Conservation (phyloP, 1,140 invertebrate genomes). For the Pseudomyrmex cubaensis region DNA sequence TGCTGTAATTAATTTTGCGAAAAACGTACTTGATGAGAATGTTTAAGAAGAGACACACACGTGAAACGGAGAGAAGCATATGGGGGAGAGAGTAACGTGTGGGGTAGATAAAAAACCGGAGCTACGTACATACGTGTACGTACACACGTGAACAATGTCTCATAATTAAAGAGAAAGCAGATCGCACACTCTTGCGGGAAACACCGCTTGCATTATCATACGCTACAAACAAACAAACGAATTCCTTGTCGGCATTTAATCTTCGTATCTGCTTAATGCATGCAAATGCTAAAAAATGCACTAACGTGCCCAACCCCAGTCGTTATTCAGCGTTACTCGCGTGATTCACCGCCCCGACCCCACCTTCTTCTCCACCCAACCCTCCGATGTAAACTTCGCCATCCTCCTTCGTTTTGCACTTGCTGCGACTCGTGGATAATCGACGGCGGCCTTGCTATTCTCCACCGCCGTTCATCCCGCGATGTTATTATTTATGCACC, state of each 20-base stretch:
- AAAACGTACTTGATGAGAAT: slow-evolving; percentile 29
- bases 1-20: slow-evolving; percentile 34
- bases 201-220: slow-evolving; percentile 45
- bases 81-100: too few species aligned
- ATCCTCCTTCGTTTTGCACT: not conserved
- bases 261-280: slow-evolving; percentile 60
- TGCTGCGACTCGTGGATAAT: slow-evolving; percentile 33
- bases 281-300: slow-evolving; percentile 62
- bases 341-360: slow-evolving; percentile 44
- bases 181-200: slow-evolving; percentile 42
- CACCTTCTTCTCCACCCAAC: not conserved
- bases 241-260: slow-evolving; percentile 61
- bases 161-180: slow-evolving; percentile 55
- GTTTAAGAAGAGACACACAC: slow-evolving; percentile 7
- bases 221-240: slow-evolving; percentile 49
- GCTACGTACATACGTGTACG: not conserved
- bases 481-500: slow-evolving; percentile 53
- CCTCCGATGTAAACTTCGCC: slow-evolving; percentile 24
- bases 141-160: slow-evolving; percentile 26
- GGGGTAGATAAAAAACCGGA: slow-evolving; percentile 35
- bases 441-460: slow-evolving; percentile 15
- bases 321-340: slow-evolving; percentile 60
- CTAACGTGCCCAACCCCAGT: slow-evolving; percentile 50
- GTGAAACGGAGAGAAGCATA: not conserved
- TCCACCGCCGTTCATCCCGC: not conserved